Conservation (phyloP, 37 sponge, comb jelly and placozoan genomes). For the Hormiphora californensis region DNA sequence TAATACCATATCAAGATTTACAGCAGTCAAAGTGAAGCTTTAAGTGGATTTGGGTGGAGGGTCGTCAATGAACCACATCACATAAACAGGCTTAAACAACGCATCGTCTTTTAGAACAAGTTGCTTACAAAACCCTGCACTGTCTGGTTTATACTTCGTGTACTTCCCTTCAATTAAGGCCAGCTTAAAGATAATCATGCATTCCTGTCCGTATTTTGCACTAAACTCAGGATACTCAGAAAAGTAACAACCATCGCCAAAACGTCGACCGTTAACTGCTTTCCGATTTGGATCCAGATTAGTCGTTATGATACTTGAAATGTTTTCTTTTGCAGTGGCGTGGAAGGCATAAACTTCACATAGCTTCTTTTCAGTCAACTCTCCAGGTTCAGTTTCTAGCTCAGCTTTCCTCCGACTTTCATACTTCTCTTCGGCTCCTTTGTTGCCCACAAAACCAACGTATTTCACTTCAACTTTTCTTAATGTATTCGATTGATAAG, state of each 20-base stretch:
- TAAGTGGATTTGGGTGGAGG: no score
- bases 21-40: no score
- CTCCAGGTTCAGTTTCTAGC: neutral
- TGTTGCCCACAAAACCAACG: neutral
- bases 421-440: no score
- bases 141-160: neutral
- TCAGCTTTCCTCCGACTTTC: neutral
- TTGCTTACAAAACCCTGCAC: neutral
- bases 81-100: neutral
- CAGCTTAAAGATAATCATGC: neutral
- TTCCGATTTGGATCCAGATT: neutral
- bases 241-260: neutral
- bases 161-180: neutral
- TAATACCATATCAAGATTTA: no score
- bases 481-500: neutral
- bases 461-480: neutral
- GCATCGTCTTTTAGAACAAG: neutral
- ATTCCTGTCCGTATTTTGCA: neutral
- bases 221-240: slow-evolving; percentile 5
- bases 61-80: no score
- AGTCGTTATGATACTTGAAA: neutral
- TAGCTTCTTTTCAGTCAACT: no score
- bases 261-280: neutral
- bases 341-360: neutral
- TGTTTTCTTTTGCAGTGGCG: neutral